Evolutionary conservation across 2,113 vertebrate species (phyloP).

Genomic region (Suncus etruscus): DNA sequence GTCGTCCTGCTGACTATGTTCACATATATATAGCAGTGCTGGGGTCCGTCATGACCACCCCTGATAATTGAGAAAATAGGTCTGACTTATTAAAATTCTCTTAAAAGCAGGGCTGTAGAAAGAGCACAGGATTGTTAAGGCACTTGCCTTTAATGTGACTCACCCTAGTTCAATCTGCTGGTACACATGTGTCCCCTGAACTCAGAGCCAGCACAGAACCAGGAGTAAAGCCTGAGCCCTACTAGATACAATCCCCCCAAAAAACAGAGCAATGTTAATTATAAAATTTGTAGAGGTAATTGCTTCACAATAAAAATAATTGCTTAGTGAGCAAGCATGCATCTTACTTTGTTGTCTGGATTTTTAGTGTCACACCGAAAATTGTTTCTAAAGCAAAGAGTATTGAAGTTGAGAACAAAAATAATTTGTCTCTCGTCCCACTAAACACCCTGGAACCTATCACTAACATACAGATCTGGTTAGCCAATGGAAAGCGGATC

Average conservation of each 20-base stretch:
- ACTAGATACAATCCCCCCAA: too few relatives aligned
- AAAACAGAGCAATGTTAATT: too few relatives aligned
- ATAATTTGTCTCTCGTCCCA: slow-evolving; percentile 89
- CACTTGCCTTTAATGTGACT: too few relatives aligned
- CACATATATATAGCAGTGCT: too few relatives aligned
- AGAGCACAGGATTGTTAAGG: too few relatives aligned
- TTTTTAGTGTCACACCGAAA: slow-evolving; percentile 93
- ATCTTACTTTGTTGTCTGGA: slow-evolving; percentile 62
- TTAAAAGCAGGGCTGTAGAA: neutral
- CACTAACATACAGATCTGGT: slow-evolving; percentile 96
- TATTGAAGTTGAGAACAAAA: slow-evolving; percentile 88
- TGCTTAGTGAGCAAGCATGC: neutral
- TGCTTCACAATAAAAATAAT: slow-evolving; percentile 22
- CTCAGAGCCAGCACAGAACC: too few relatives aligned
- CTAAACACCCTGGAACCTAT: slow-evolving; percentile 92
- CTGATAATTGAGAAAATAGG: neutral
- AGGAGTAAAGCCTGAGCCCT: too few relatives aligned
- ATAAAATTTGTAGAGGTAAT: too few relatives aligned
- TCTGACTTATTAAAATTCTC: neutral
- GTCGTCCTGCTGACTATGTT: too few relatives aligned
- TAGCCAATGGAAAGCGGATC: slow-evolving; percentile 95
- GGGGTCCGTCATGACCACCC: too few relatives aligned
- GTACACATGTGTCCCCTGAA: too few relatives aligned
- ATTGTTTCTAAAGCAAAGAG: slow-evolving; percentile 92
- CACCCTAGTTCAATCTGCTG: too few relatives aligned